Base-by-base conservation (phyloP, 2,888 invertebrate genomes). In the Trachelus stipa region DNA sequence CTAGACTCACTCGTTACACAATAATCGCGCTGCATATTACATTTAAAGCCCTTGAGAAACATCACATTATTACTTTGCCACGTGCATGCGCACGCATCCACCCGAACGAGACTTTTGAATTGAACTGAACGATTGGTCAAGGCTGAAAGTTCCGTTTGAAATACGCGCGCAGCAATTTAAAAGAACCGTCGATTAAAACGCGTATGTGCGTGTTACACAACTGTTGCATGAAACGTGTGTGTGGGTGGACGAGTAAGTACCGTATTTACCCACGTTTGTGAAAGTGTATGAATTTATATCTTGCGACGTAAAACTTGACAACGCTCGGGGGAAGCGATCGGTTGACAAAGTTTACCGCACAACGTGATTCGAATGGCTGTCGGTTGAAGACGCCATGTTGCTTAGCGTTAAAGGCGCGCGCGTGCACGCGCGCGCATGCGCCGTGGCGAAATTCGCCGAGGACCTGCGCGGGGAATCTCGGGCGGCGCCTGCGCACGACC, bases 11-110 rank as follows among this genome's bases (percentile, higher is more conserved):
- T 56, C 56, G 56, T 56, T 56, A 56, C 9, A 56, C 56, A 56
- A 23, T 56, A 56, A 77, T 35, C 23, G 56, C 56, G 23, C 56
- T 56, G 56, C 56, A 56, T 56, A 56, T 75, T 78, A 85, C 84
- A 82, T 80, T 83, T 83, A 81, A 85, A 85, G 85, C 85, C 83
- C 81, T 82, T 80, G 56, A 56, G 81, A 81, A 81, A 82, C 81
- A 85, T 84, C 85, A 85, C 84, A 83, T 82, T 78, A 76, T 84
- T 71, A 79, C 40, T 79, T 79, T 73, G 77, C 81, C 74, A 81
- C 56, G 56, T 23, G 56, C 56, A 56, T 56, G 56, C 56, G 56
- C 56, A 9, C 56, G 56, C 56, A 56, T 56, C 23, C 56, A 56
- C 56, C 9, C 9, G 56, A 56, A 56, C 56, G 56, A 56, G 15